Base-by-base conservation (phyloP, 2,888 invertebrate genomes). In the Coenonympha glycerion region DNA sequence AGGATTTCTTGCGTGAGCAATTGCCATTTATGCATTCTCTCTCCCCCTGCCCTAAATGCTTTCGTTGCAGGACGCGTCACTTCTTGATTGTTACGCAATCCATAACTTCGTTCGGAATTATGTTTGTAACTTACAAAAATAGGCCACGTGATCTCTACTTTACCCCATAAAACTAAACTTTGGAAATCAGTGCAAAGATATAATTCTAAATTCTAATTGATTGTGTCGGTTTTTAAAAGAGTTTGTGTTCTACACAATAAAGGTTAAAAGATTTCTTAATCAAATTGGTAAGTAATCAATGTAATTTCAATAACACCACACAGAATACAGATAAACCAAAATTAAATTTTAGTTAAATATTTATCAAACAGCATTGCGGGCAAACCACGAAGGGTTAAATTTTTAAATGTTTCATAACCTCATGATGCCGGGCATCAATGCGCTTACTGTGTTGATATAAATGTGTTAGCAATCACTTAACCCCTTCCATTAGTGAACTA, bases 401-500 rank as follows among this genome's bases (percentile, higher is more conserved):
- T 36, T 36, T 36, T 19, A 18, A 33, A 33, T 16, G 34, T 18
- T 34, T 30, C 30, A 30, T 11, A 28, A 9, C 3, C 15, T 15
- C 15, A 2, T 34, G 34, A 19, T 18, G 9, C 19, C 19, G 19
- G 31, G 31, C 15, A 15, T 15, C 31, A 36, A n/a, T n/a, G n/a
- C n/a, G 11, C 19, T 19, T n/a, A n/a, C n/a, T 11, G 11, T 36
- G 21, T 36, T 24, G 6, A 24, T 4, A 21, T 36, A 36, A 19
- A 19, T 36, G 21, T 19, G 36, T 19, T 6, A 36, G 21, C 22
- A 31, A 44, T 44, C 31, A 31, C 8, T 18, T 19, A 28, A 28
- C 19, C 30, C 8, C 8, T 42, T 30, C 31, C 49, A 41, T 41
- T 19, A 39, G 28, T 24, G 24, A 52, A 22, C 30, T 41, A 47